Base-by-base conservation (phyloP, 1,140 invertebrate species). In the Phenacoccus solenopsis region DNA sequence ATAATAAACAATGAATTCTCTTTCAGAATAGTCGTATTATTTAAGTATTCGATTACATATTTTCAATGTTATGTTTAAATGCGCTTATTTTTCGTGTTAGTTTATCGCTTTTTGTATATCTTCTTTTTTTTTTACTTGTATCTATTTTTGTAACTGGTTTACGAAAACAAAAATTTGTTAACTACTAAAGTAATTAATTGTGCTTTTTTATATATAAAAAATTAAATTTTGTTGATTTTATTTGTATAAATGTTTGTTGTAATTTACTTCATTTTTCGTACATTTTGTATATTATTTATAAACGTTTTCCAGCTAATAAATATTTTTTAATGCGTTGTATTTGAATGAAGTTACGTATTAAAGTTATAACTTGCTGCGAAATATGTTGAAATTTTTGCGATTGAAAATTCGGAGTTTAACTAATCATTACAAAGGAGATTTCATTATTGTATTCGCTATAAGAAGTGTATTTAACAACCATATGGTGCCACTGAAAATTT, bases 1-100 rank as follows among this genome's bases (percentile, higher is more conserved):
- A 70, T 38, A 70, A 67, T 70, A 72, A 61, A 64, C 30, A 32
- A 61, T 61, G 56, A 71, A n/a, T 59, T 69, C 13, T 25, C 25
- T 38, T 67, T 38, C 16, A 64, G 20, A 24, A 5, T 3, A 64
- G 59, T 24, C 59, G 22, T 22, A 59, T 64, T 64, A 27, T 49
- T 49, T 64, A 64, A 64, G 21, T 64, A 64, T 5, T 64, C 25
- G 59, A 64, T 64, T 38, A 38, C 16, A 16, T 5, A 20, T 64
- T 64, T 64, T 27, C 25, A 25, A 3, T 64, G 59, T 24, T 64
- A 9, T 24, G 9, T 24, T 9, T 64, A 10, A 24, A 64, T 64
- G 59, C 59, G 59, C 59, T 64, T 64, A 64, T 64, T 64, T 64
- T 64, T 27, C 59, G 25, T 64, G 59, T 64, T 64, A 10, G 25